A percentile compares a stretch with the other conserved stretches of the same genome.
Conservation (phyloP, 2,888 invertebrate species). For the Eilema depressum region DNA sequence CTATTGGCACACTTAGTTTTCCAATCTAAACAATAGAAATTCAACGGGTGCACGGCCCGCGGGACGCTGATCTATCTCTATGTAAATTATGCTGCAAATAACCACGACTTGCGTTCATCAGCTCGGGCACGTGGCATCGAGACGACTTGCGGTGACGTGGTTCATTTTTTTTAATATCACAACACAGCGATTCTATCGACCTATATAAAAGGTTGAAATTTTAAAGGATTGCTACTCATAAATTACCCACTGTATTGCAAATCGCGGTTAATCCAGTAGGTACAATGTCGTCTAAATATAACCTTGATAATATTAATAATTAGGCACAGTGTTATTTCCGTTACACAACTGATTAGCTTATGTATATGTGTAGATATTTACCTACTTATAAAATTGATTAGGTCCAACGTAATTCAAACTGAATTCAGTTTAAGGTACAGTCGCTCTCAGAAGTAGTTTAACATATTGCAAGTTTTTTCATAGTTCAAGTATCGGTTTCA, state of each 20-base stretch:
- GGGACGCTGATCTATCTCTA: constrained; percentile 85
- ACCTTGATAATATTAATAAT: not conserved
- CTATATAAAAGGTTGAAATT: constrained; percentile 43
- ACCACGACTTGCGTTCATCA: constrained; percentile 80
- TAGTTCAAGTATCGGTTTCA: no score
- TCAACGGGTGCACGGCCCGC: constrained; percentile 83
- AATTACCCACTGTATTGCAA: not conserved
- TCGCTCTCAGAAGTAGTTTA: not conserved
- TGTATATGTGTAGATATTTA: no score
- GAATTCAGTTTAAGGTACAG: not conserved
- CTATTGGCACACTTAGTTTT: constrained; percentile 83
- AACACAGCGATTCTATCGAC: constrained; percentile 52
- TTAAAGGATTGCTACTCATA: constrained; percentile 43
- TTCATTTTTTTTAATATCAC: constrained; percentile 52
- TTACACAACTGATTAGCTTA: constrained; percentile 5
- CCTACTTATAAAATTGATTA: constrained; percentile 6
- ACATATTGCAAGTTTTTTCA: not conserved
- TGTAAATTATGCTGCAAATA: constrained; percentile 86
- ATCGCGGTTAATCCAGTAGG: constrained; percentile 5
- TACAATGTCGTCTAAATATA: not conserved
- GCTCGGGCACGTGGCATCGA: constrained; percentile 65
- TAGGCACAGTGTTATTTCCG: constrained; percentile 3
- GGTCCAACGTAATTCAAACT: not conserved
- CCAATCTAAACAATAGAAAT: constrained; percentile 87
- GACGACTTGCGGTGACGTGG: constrained; percentile 48